Percentiles rank a stretch among this genome's conserved stretches.
phyloP scores from a whole-genome alignment of 2,113 vertebrate species.

The Channa argus region DNA sequence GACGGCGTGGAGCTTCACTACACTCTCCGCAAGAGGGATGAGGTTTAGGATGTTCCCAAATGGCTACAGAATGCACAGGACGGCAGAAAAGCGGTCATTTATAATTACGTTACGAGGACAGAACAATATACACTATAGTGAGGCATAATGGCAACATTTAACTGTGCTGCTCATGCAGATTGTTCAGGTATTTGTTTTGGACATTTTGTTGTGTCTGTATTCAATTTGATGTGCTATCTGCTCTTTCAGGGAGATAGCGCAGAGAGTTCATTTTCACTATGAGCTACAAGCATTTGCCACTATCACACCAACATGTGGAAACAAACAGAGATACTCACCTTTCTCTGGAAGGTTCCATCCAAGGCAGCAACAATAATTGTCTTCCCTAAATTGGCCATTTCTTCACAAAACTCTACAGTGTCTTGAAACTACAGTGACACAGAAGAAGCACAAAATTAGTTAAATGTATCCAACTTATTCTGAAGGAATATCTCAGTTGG shows the following conservation, averaged over 20 bases:
- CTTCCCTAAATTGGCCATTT: conserved; percentile 95
- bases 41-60: conserved; percentile 95
- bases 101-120: conserved; percentile 43
- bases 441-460: neutral
- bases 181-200: conserved; percentile 21
- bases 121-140: conserved; percentile 4
- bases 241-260: neutral
- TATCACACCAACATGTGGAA: neutral
- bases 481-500: no score
- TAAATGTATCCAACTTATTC: neutral
- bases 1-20: conserved; percentile 96
- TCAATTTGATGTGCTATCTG: conserved; percentile 14
- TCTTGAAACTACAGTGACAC: conserved; percentile 89
- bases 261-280: neutral
- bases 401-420: conserved; percentile 91
- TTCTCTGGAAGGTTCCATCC: conserved; percentile 98
- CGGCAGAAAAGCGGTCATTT: conserved; percentile 20
- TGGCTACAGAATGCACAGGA: conserved; percentile 76
- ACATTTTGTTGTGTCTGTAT: conserved; percentile 5
- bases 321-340: conserved; percentile 78
- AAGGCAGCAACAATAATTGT: conserved; percentile 94
- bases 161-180: conserved; percentile 19
- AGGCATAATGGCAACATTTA: conserved; percentile 37
- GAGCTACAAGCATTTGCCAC: neutral
- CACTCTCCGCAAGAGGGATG: conserved; percentile 93